Percentiles rank a stretch among this genome's conserved stretches.
phyloP scores from a whole-genome alignment of 2,888 invertebrate genomes.

The Thelaira solivaga region DNA sequence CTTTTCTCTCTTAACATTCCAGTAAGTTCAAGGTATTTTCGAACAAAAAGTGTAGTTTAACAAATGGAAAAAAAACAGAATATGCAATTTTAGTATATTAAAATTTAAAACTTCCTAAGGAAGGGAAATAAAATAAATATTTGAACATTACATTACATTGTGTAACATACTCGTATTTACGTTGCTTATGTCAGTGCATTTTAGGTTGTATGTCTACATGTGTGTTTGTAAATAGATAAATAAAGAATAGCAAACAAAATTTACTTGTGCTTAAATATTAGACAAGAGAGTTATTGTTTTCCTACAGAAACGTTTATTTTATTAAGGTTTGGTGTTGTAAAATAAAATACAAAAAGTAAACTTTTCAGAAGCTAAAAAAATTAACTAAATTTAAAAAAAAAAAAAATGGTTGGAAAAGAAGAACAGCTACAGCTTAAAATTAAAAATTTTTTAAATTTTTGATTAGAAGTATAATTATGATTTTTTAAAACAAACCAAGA shows the following conservation, averaged over 20 bases:
- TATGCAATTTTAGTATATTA: not conserved
- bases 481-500: no score
- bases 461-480: no score
- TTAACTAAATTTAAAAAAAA: no score
- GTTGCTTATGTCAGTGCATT: not conserved
- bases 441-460: no score
- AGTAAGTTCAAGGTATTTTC: slow-evolving; percentile 12
- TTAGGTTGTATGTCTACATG: not conserved
- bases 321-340: no score
- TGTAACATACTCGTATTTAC: not conserved
- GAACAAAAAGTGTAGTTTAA: not conserved
- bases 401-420: no score
- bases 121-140: not conserved
- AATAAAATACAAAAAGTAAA: no score
- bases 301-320: no score
- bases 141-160: not conserved
- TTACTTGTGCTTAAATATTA: not conserved
- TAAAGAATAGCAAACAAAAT: not conserved
- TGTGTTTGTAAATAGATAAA: not conserved
- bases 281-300: not conserved
- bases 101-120: not conserved
- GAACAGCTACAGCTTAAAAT: no score
- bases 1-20: not conserved
- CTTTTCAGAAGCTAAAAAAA: no score
- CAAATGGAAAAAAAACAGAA: no score